phyloP scores from a whole-genome alignment of 2,113 vertebrate species.

The Sprattus sprattus region DNA sequence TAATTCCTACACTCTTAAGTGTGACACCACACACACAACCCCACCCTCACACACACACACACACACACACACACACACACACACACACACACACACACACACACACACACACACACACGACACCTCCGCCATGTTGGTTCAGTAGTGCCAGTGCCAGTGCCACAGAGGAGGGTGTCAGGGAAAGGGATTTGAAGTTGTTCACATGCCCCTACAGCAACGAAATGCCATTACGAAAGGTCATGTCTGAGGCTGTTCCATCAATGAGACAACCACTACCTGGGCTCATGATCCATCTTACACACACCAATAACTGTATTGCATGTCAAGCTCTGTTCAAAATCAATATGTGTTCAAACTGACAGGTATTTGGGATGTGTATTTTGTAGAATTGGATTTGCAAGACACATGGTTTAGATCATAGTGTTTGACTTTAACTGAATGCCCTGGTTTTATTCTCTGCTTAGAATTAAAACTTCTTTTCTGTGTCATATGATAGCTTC shows the following conservation, averaged over 20 bases:
- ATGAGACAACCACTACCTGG: background rate
- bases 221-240: too few relatives aligned
- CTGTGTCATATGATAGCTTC: conserved; percentile 32
- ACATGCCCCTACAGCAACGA: too few relatives aligned
- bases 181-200: conserved; percentile 31
- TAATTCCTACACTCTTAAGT: conserved; percentile 33
- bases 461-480: conserved; percentile 38
- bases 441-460: conserved; percentile 34
- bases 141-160: background rate
- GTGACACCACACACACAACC: background rate
- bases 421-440: conserved; percentile 28
- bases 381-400: conserved; percentile 34
- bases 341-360: background rate
- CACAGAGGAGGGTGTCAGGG: conserved; percentile 25
- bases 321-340: background rate
- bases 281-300: background rate
- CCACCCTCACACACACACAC: background rate
- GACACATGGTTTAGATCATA: conserved; percentile 41
- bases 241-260: background rate
- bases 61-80: background rate
- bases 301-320: background rate
- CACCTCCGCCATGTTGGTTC: background rate
- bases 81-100: background rate
- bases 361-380: background rate
- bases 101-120: background rate